phyloP scores from a whole-genome alignment of 2,888 invertebrate species.

The Scaptomyza cyrtandrae region DNA sequence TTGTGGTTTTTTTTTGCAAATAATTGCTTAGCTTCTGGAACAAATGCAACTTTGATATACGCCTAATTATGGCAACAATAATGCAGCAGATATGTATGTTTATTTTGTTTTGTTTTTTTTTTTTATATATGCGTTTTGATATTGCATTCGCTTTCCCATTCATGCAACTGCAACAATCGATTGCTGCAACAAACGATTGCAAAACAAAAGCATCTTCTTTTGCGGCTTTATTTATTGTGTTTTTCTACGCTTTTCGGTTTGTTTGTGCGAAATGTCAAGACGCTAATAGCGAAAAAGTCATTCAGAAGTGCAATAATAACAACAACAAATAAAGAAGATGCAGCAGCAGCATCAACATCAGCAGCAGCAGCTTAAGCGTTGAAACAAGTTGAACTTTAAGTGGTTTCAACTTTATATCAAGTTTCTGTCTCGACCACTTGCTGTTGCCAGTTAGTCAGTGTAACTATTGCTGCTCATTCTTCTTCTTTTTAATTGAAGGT shows the following conservation, averaged over 20 bases:
- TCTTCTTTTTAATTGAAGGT: slow-evolving; percentile 63
- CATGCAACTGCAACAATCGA: slow-evolving; percentile 31
- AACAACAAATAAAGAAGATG: slow-evolving; percentile 15
- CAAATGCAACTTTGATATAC: slow-evolving; percentile 4
- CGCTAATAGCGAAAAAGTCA: slow-evolving; percentile 56
- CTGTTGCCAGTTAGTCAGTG: slow-evolving; percentile 17
- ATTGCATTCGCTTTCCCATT: slow-evolving; percentile 32
- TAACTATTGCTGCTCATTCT: slow-evolving; percentile 21
- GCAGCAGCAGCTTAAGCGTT: slow-evolving; percentile 16
- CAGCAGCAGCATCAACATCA: no score
- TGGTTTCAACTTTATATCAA: slow-evolving; percentile 62
- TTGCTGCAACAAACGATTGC: slow-evolving; percentile 67
- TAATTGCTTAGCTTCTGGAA: slow-evolving; percentile 29
- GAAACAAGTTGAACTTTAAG: slow-evolving; percentile 76
- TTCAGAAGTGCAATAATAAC: slow-evolving; percentile 61
- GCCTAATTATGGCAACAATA: slow-evolving; percentile 53
- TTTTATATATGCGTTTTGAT: slow-evolving; percentile 25
- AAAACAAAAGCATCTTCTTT: slow-evolving; percentile 66
- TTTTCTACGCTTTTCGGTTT: slow-evolving; percentile 18
- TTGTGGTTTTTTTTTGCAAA: slow-evolving; percentile 1
- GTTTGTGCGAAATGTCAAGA: slow-evolving; percentile 76
- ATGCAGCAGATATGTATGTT: slow-evolving; percentile 20
- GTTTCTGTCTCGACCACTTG: slow-evolving; percentile 55
- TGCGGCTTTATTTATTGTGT: slow-evolving; percentile 12
- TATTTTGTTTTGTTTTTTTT: slow-evolving; percentile 33